Conservation (phyloP, 2,797 vertebrate species). For the Corythornis leucogaster region DNA sequence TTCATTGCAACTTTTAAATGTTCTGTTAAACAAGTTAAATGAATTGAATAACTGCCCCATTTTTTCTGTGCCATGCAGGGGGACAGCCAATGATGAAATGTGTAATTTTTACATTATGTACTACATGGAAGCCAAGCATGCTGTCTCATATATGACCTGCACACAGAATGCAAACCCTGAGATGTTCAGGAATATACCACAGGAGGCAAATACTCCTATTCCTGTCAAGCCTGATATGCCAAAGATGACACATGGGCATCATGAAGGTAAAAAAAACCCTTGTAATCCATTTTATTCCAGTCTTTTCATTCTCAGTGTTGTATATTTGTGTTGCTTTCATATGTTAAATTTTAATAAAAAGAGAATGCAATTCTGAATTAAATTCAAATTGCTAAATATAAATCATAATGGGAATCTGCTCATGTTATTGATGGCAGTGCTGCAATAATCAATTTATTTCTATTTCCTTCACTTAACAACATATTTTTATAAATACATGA, state of each 20-base stretch:
- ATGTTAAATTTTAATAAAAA: background rate
- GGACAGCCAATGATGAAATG: slow-evolving; percentile 95
- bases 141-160: slow-evolving; percentile 91
- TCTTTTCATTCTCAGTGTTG: background rate
- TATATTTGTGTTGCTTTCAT: background rate
- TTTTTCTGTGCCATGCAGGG: slow-evolving; percentile 75
- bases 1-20: background rate
- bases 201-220: slow-evolving; percentile 89
- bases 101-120: slow-evolving; percentile 99
- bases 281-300: background rate
- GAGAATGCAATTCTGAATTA: background rate
- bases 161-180: slow-evolving; percentile 83
- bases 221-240: slow-evolving; percentile 82
- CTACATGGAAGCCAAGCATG: slow-evolving; percentile 93
- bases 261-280: slow-evolving; percentile 73
- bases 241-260: slow-evolving; percentile 84
- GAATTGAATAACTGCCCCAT: background rate
- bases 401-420: background rate
- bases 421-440: background rate
- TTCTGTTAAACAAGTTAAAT: background rate
- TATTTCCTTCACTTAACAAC: background rate
- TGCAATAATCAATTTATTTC: background rate
- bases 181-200: slow-evolving; percentile 88
- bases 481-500: background rate
- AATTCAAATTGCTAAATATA: background rate